A percentile compares a stretch with the other conserved stretches of the same genome.
Conservation (phyloP, 92 coral and sea anemone species). For the Hydrozoanthus gracilis region DNA sequence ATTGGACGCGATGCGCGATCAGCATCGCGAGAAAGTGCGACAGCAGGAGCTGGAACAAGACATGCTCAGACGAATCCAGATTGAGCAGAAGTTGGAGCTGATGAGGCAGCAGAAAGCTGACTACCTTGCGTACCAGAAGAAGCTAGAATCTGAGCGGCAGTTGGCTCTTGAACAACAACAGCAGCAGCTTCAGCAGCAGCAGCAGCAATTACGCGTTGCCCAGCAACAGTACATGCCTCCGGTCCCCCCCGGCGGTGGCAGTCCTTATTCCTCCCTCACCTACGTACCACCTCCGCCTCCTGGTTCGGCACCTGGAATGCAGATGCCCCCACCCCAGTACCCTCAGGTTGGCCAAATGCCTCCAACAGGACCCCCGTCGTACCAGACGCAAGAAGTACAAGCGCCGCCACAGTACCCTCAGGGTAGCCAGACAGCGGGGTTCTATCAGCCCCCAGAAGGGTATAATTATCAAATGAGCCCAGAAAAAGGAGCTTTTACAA, state of each 20-base stretch:
- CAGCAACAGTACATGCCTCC: slow-evolving; percentile 63
- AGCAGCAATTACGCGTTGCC: slow-evolving; percentile 53
- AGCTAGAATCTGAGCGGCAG: slow-evolving; percentile 90
- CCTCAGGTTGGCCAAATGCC: slow-evolving; percentile 53
- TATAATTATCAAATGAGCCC: slow-evolving; percentile 49
- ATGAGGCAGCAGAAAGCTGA: slow-evolving; percentile 98
- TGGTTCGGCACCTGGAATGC: slow-evolving; percentile 54
- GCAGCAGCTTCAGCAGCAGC: slow-evolving; percentile 61
- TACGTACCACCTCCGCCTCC: slow-evolving; percentile 58
- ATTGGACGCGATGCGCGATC: slow-evolving; percentile 83
- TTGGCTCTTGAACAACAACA: slow-evolving; percentile 93
- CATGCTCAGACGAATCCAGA: slow-evolving; percentile 97
- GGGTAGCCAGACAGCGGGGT: slow-evolving; percentile 42
- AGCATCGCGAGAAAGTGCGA: slow-evolving; percentile 93
- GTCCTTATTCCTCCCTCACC: slow-evolving; percentile 79
- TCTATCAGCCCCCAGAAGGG: slow-evolving; percentile 54
- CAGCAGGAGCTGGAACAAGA: slow-evolving; percentile 99
- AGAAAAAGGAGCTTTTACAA: slow-evolving; percentile 46
- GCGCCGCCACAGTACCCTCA: slow-evolving; percentile 60
- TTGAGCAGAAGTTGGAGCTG: slow-evolving; percentile 94
- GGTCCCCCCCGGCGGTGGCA: slow-evolving; percentile 60
- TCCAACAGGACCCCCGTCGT: slow-evolving; percentile 38
- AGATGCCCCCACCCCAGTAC: slow-evolving; percentile 54
- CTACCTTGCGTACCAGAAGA: slow-evolving; percentile 93
- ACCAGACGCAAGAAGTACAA: slow-evolving; percentile 58